phyloP scores from a whole-genome alignment of 2,888 invertebrate genomes.

The Pollenia angustigena region DNA sequence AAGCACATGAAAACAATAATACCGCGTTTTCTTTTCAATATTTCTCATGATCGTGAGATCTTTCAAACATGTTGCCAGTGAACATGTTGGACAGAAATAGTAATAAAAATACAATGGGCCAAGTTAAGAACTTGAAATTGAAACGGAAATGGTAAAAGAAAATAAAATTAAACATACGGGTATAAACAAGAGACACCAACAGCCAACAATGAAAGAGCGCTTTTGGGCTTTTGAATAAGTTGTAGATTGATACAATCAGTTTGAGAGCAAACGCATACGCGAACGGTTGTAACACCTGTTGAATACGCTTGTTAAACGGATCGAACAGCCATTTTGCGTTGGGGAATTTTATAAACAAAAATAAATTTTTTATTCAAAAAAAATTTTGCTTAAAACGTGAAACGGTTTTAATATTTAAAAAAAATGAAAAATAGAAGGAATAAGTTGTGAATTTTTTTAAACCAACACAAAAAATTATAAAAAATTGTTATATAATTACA shows the following conservation, averaged over 20 bases:
- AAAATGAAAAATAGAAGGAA: not conserved
- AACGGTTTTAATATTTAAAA: not conserved
- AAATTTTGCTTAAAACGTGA: not conserved
- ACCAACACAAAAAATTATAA: not conserved
- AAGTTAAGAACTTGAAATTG: slow-evolving; percentile 65
- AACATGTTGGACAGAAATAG: slow-evolving; percentile 15
- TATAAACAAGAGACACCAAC: slow-evolving; percentile 33
- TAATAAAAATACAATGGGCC: slow-evolving; percentile 21
- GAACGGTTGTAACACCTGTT: slow-evolving; percentile 83
- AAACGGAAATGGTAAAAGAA: slow-evolving; percentile 73
- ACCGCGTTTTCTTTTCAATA: slow-evolving; percentile 20
- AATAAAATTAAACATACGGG: slow-evolving; percentile 37
- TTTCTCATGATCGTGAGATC: slow-evolving; percentile 44
- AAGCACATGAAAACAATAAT: slow-evolving; percentile 28
- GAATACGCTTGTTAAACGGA: slow-evolving; percentile 58
- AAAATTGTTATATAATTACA: too few species aligned
- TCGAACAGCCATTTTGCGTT: not conserved
- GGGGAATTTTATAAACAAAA: not conserved
- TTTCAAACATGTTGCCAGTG: slow-evolving; percentile 67
- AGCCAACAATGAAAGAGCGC: slow-evolving; percentile 39
- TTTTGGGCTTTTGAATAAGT: slow-evolving; percentile 60
- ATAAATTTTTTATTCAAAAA: not conserved
- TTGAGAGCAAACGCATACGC: slow-evolving; percentile 82
- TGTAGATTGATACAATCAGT: slow-evolving; percentile 78
- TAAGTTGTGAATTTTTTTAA: not conserved